Percentiles rank a stretch among this genome's conserved stretches.
These are phyloP conservation scores for Ischnus inquisitorius DNA, from an alignment of 2,888 invertebrate genomes.

Conservation along the genomic window DNA sequence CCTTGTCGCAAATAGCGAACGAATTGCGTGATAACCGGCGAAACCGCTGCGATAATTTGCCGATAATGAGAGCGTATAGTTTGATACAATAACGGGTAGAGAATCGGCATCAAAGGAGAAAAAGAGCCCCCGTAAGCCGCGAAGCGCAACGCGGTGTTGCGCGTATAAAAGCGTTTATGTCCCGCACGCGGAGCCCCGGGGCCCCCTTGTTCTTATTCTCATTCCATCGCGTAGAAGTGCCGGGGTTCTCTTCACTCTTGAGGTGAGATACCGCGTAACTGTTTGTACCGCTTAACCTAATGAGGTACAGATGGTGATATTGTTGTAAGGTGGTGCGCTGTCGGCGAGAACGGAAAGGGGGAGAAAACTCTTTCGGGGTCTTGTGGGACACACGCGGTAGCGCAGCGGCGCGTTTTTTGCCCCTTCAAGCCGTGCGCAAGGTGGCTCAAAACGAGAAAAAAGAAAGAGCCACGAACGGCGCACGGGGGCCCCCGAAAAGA, in stretches of 20 bases:
- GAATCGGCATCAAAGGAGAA: constrained; percentile 38
- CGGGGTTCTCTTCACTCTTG: neutral
- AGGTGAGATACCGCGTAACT: constrained; percentile 71
- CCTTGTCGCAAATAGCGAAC: neutral
- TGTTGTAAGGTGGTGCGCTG: constrained; percentile 72
- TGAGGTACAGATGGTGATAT: constrained; percentile 83
- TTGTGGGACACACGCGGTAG: constrained; percentile 12
- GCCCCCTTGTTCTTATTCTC: neutral
- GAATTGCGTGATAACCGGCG: neutral
- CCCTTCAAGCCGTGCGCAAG: no score
- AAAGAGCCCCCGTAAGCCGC: constrained; percentile 43
- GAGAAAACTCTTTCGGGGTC: constrained; percentile 43
- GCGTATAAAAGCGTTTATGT: constrained; percentile 5
- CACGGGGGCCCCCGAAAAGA: constrained; percentile 54
- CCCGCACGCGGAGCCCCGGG: constrained; percentile 15
- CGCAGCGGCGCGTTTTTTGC: constrained; percentile 43
- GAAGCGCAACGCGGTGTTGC: constrained; percentile 41
- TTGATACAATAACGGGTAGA: neutral
- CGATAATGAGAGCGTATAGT: neutral
- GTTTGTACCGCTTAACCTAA: constrained; percentile 84
- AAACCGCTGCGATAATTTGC: neutral
- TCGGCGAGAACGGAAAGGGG: constrained; percentile 59
- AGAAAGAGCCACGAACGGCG: constrained; percentile 70
- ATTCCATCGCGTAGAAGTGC: neutral
- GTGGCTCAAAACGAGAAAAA: no score